phyloP scores from a whole-genome alignment of 2,113 vertebrate genomes.

The Fregetta grallaria region DNA sequence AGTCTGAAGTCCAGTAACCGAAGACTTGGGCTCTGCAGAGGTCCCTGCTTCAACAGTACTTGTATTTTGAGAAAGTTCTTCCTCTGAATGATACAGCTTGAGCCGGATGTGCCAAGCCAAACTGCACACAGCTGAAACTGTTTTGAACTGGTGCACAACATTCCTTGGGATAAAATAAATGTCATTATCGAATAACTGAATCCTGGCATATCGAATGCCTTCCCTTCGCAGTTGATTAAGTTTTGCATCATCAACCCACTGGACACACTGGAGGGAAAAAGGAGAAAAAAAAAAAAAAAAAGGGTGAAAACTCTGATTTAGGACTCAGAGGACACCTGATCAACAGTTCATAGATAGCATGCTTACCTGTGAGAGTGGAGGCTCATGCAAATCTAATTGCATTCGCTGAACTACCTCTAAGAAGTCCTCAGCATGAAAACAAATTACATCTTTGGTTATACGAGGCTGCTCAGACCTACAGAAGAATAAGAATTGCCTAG shows the following conservation, averaged over 20 bases:
- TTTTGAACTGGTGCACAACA: constrained; percentile 98
- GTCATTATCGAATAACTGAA: constrained; percentile 94
- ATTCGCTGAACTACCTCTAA: constrained; percentile 92
- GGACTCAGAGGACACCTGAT: background rate
- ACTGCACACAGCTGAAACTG: constrained; percentile 94
- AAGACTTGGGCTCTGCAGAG: constrained; percentile 60
- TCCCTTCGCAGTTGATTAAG: constrained; percentile 97
- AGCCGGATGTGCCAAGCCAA: constrained; percentile 95
- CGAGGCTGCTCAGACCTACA: constrained; percentile 88
- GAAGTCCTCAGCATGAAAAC: constrained; percentile 97
- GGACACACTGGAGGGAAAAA: constrained; percentile 84
- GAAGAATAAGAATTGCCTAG: background rate
- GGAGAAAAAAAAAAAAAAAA: background rate
- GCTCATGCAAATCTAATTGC: constrained; percentile 94
- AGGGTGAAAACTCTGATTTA: background rate
- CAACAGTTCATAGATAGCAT: background rate
- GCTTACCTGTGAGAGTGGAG: constrained; percentile 92
- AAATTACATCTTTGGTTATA: constrained; percentile 99
- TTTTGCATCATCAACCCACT: constrained; percentile 98
- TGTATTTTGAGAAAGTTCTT: constrained; percentile 60
- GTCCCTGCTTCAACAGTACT: constrained; percentile 63
- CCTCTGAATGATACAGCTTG: constrained; percentile 83
- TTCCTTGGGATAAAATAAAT: constrained; percentile 98
- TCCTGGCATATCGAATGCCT: constrained; percentile 94
- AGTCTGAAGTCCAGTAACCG: constrained; percentile 67